These are phyloP conservation scores for Candoia aspera DNA, from an alignment of 2,113 vertebrate genomes.

Conservation along the genomic window DNA sequence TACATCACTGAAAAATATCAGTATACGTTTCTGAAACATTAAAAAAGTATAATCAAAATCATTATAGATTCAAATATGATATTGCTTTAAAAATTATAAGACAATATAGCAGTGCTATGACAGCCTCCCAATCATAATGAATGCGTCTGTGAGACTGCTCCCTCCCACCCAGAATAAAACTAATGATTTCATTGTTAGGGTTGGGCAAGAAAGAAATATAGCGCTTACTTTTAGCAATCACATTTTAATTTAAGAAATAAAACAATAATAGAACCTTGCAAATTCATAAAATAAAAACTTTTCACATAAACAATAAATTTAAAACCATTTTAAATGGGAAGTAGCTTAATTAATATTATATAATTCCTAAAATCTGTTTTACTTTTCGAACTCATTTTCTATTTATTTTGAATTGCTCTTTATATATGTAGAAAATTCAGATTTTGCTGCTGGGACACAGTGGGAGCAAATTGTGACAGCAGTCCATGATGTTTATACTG, in stretches of 20 bases:
- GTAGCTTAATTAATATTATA: background rate
- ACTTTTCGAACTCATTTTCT: background rate
- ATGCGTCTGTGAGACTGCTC: background rate
- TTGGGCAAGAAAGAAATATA: background rate
- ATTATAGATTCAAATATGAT: slow-evolving; percentile 48
- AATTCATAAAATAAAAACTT: background rate
- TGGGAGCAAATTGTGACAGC: background rate
- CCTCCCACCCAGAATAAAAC: background rate
- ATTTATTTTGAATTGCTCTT: background rate
- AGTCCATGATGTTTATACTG: background rate
- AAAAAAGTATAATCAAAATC: slow-evolving; percentile 36
- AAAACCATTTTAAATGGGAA: background rate
- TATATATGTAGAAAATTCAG: background rate
- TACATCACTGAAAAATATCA: slow-evolving; percentile 31
- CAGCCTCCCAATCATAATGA: background rate
- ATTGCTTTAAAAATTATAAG: slow-evolving; percentile 16
- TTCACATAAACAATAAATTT: background rate
- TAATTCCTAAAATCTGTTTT: background rate
- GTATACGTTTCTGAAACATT: slow-evolving; percentile 13
- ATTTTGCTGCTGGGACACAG: background rate
- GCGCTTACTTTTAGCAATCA: background rate
- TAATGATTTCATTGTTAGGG: background rate
- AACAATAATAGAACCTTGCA: background rate
- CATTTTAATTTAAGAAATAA: background rate
- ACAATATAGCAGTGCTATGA: background rate